Evolutionary conservation across 2,113 vertebrate genomes (phyloP), one percentile per base, ranked within the genome.

Genomic region (Puntigrus tetrazona): DNA sequence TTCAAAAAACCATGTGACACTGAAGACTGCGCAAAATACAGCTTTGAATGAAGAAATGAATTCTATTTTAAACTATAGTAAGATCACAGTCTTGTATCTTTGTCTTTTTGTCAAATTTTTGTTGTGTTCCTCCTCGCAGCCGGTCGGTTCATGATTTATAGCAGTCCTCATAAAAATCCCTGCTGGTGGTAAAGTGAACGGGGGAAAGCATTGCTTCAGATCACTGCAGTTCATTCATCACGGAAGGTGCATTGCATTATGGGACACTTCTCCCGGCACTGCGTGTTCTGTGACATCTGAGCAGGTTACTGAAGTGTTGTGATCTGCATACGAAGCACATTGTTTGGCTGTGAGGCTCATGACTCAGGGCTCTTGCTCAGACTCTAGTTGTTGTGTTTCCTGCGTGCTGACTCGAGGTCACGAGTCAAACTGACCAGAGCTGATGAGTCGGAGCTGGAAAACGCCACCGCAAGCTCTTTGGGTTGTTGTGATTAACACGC

Each of bases 391-490:
- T 78, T 61, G 55, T 61, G 34, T 5, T 61, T 78, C 34, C 76
- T 78, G 77, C 3, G 7, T 9, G 4, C 50, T 67, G 61, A 34
- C 78, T 47, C 1, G 27, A 47, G 41, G 61, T 81, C 27, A 79
- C 34, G 57, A 8, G 36, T 78, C 45, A 83, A 55, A 29, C 31
- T 2, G 18, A 16, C 65, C 45, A 57, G 43, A 57, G 43, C n/a
- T 22, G 22, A 52, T 75, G 76, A 78, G 61, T 84, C 81, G 80
- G 14, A 29, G 25, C 43, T 76, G 14, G 73, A 45, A 38, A 34
- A 43, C 34, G 29, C 34, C 7, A 5, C 31, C 45, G 36, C 7
- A 2, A 31, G 59, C 55, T 7, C 36, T 16, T 27, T 73, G 45
- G 27, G 75, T 72, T 59, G 25, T 9, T 29, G 65, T 34, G 5